Evolutionary conservation across 2,888 invertebrate species (phyloP).

Genomic region (Tribolium freemani): DNA sequence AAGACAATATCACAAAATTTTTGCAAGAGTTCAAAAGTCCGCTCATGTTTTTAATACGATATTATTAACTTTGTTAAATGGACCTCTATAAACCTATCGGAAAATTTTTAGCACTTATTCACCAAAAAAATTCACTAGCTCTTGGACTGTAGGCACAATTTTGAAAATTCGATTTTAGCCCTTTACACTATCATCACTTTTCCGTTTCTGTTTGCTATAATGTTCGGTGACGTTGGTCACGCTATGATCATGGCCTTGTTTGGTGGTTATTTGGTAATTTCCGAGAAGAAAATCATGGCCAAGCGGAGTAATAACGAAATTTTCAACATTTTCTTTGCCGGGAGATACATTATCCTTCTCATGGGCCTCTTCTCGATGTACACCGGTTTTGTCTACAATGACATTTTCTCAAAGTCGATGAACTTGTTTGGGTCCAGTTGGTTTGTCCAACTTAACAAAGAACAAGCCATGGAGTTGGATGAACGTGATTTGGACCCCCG

Average conservation of each 20-base stretch:
- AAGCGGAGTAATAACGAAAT: constrained; percentile 83
- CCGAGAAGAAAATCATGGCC: constrained; percentile 81
- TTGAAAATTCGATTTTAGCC: constrained; percentile 8
- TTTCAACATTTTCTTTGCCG: constrained; percentile 82
- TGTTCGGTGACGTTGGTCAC: constrained; percentile 97
- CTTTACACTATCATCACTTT: constrained; percentile 82
- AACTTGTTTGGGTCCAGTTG: constrained; percentile 81
- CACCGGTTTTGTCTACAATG: constrained; percentile 85
- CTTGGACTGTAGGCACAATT: neutral
- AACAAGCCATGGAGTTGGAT: constrained; percentile 50
- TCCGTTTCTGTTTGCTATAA: constrained; percentile 95
- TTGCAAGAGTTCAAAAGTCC: too few species aligned
- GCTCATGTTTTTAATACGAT: too few species aligned
- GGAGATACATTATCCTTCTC: constrained; percentile 82
- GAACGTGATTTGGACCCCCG: constrained; percentile 68
- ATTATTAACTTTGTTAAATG: too few species aligned
- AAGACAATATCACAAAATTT: too few species aligned
- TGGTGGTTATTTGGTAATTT: constrained; percentile 84
- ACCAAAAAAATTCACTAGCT: too few species aligned
- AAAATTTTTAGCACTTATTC: too few species aligned
- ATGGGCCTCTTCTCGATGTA: constrained; percentile 87
- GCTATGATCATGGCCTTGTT: constrained; percentile 87
- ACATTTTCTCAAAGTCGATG: constrained; percentile 82
- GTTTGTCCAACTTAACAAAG: constrained; percentile 60
- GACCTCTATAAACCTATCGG: too few species aligned